Conservation (phyloP, 2,888 invertebrate genomes). For the Abrostola tripartita region DNA sequence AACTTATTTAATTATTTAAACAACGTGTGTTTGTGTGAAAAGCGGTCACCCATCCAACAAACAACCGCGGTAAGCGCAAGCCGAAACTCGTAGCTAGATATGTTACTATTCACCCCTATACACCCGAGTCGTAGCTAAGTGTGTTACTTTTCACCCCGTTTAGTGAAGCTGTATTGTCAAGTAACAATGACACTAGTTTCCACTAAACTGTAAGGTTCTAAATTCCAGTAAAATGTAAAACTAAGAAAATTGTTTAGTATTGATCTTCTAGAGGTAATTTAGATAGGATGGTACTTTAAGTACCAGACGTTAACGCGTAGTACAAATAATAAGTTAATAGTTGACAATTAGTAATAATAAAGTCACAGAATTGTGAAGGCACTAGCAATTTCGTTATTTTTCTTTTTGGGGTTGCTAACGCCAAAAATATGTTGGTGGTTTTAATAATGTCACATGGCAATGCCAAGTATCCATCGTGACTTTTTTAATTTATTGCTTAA, state of each 20-base stretch:
- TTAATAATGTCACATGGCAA: neutral
- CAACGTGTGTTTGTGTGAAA: no score
- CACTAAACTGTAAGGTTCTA: neutral
- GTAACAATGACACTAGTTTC: neutral
- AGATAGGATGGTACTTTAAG: constrained; percentile 5
- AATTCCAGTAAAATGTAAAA: neutral
- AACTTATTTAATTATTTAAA: neutral
- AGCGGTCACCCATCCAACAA: no score
- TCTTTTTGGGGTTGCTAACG: constrained; percentile 5
- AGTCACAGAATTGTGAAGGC: neutral
- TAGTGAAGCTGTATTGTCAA: neutral
- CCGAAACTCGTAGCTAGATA: no score
- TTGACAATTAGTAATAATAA: constrained; percentile 3
- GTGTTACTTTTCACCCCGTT: no score
- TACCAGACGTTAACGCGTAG: constrained; percentile 17
- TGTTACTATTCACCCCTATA: no score
- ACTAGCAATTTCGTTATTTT: neutral
- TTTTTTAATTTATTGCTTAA: neutral
- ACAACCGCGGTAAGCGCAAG: no score
- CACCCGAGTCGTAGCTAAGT: no score
- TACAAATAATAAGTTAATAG: constrained; percentile 38
- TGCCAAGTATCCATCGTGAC: neutral
- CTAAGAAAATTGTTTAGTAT: neutral
- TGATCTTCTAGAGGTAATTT: constrained; percentile 10
- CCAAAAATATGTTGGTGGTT: neutral